Conservation (phyloP, 1,140 invertebrate species). For the Hycleus cichorii region DNA sequence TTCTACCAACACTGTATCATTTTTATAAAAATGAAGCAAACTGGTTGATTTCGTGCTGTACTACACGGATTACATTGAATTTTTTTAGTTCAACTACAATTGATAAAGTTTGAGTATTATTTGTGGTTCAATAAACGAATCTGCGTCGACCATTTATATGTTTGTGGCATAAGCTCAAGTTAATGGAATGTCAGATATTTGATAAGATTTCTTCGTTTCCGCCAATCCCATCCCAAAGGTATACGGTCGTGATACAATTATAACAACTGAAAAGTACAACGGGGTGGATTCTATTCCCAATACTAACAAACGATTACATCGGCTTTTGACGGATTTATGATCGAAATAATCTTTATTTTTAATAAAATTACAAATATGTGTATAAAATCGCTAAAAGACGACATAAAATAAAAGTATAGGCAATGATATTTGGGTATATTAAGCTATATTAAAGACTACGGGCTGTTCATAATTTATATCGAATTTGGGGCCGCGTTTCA, state of each 20-base stretch:
- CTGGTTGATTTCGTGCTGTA: slow-evolving; percentile 24
- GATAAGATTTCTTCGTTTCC: slow-evolving; percentile 15
- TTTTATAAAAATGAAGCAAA: slow-evolving; percentile 28
- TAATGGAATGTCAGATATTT: slow-evolving; percentile 21
- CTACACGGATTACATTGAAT: too few species aligned
- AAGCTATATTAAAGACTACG: slow-evolving; percentile 7
- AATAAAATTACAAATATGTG: too few species aligned
- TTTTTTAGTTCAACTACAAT: too few species aligned
- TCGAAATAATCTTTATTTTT: too few species aligned
- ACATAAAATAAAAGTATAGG: too few species aligned
- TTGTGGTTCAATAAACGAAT: background rate
- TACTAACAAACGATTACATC: too few species aligned
- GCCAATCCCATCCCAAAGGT: slow-evolving; percentile 6
- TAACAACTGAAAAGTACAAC: slow-evolving; percentile 14
- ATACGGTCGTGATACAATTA: slow-evolving; percentile 23
- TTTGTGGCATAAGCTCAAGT: slow-evolving; percentile 14
- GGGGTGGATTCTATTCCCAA: slow-evolving; percentile 1
- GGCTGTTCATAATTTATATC: slow-evolving; percentile 7
- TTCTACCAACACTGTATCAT: slow-evolving; percentile 13
- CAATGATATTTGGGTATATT: background rate
- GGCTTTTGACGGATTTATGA: too few species aligned
- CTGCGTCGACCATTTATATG: slow-evolving; percentile 3
- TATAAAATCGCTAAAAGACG: too few species aligned
- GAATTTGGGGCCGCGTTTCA: background rate
- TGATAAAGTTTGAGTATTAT: too few species aligned